phyloP scores from a whole-genome alignment of 1,140 invertebrate genomes.

The Sinella curviseta region DNA sequence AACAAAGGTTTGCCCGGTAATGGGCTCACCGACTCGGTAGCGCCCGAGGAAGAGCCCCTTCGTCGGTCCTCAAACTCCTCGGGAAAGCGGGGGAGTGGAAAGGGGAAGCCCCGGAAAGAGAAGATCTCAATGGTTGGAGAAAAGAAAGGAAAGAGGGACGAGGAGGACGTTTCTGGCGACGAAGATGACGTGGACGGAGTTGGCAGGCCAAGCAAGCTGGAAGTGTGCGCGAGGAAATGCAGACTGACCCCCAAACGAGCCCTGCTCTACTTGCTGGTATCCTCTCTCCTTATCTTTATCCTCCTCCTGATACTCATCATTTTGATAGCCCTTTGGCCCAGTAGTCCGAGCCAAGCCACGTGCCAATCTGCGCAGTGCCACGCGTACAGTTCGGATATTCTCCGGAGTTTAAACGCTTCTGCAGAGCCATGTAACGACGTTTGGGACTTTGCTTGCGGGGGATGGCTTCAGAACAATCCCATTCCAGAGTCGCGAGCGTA shows the following conservation, averaged over 20 bases:
- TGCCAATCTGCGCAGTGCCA: slow-evolving; percentile 42
- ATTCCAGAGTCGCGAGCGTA: slow-evolving; percentile 51
- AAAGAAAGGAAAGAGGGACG: slow-evolving; percentile 18
- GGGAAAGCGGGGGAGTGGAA: background rate
- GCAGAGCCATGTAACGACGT: slow-evolving; percentile 62
- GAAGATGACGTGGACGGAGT: background rate
- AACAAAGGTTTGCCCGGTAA: slow-evolving; percentile 45
- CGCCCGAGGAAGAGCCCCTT: background rate
- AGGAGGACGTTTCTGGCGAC: slow-evolving; percentile 28
- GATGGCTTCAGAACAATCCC: slow-evolving; percentile 56
- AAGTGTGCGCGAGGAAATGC: slow-evolving; percentile 40
- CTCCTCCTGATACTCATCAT: slow-evolving; percentile 53
- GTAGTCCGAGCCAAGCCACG: slow-evolving; percentile 29
- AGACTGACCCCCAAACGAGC: slow-evolving; percentile 52
- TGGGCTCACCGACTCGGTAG: slow-evolving; percentile 39
- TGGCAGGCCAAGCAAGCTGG: slow-evolving; percentile 13
- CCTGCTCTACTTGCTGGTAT: slow-evolving; percentile 49
- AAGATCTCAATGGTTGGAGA: slow-evolving; percentile 25
- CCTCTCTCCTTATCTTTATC: slow-evolving; percentile 50
- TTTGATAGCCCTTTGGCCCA: slow-evolving; percentile 53
- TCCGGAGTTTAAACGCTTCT: slow-evolving; percentile 58
- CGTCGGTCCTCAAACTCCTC: background rate
- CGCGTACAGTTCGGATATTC: slow-evolving; percentile 52
- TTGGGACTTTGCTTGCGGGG: slow-evolving; percentile 62
- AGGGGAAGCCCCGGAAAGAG: slow-evolving; percentile 29